These are phyloP conservation scores for Valencia hispanica DNA, from an alignment of 2,797 vertebrate genomes.

Conservation along the genomic window DNA sequence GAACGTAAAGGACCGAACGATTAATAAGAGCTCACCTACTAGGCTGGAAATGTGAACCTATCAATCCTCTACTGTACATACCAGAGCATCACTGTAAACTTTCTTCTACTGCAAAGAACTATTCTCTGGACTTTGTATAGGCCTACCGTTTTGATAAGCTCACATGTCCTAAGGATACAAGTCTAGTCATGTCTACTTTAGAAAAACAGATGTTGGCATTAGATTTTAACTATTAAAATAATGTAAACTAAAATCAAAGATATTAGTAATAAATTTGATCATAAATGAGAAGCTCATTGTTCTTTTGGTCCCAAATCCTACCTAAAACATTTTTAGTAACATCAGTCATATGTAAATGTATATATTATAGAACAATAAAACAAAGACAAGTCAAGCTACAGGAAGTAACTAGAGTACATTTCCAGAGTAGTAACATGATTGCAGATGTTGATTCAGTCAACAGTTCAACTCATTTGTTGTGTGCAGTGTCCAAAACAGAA, in stretches of 20 bases:
- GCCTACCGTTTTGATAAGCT: background rate
- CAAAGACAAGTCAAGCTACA: no score
- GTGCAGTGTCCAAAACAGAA: background rate
- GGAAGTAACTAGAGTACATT: no score
- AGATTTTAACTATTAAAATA: background rate
- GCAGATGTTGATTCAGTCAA: background rate
- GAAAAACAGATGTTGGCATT: background rate
- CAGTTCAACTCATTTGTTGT: background rate
- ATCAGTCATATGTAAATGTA: no score
- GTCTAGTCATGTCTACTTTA: background rate
- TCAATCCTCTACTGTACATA: background rate
- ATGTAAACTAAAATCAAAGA: background rate
- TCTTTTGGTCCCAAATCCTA: background rate
- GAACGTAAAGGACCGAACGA: conserved; percentile 69
- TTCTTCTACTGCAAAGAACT: background rate
- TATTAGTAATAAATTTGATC: background rate
- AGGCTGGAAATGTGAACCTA: background rate
- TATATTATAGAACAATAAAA: no score
- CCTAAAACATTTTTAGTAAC: background rate
- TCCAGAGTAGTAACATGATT: background rate
- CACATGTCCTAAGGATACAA: background rate
- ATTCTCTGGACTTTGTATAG: background rate
- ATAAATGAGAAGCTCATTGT: background rate
- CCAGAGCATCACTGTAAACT: background rate
- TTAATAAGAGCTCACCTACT: background rate